Base-by-base conservation (phyloP, 2,888 invertebrate genomes). In the Podabrus alpinus region DNA sequence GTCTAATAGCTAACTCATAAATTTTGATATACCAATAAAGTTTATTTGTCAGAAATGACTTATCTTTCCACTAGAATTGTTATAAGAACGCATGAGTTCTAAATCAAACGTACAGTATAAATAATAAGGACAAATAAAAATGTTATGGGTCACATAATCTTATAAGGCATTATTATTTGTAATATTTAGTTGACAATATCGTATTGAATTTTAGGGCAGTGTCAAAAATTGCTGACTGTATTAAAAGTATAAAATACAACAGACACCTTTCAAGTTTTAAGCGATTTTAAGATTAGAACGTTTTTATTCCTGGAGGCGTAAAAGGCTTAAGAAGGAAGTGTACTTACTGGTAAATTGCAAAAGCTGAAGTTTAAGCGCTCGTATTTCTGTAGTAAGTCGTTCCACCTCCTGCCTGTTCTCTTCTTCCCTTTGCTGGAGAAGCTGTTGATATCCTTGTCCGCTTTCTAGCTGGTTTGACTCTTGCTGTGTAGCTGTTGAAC, bases 371-470 rank as follows among this genome's bases (percentile, higher is more conserved):
- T 91, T 91, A 71, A 92, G 87, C 11, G 89, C 88, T 74, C 90
- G 88, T 82, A 92, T 91, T 85, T 92, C 91, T 11, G 91, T 89
- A 19, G 91, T 91, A 45, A 92, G 88, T 71, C 91, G 88, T 74
- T 90, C 90, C 45, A 92, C 90, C 86, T 92, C 91, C 74, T 89
- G 88, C 64, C 89, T 86, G 79, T 90, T 90, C 83, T 91, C 91
- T 80, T 92, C 91, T 82, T 92, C 92, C 7, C 91, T 85, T 79
- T 91, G 90, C 79, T 90, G 90, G 70, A 91, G 81, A 15, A 91
- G 86, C 79, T 88, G 88, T 64, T 88, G 88, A 81, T 89, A 89
- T 24, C 86, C 85, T 59, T 83, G 82, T 64, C 85, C 84, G 66
- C 88, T 88, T 71, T 88, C 87, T 67, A 83, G 82, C 68, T 80